Base-by-base conservation (phyloP, 2,797 vertebrate species). In the Coregonus sp. region DNA sequence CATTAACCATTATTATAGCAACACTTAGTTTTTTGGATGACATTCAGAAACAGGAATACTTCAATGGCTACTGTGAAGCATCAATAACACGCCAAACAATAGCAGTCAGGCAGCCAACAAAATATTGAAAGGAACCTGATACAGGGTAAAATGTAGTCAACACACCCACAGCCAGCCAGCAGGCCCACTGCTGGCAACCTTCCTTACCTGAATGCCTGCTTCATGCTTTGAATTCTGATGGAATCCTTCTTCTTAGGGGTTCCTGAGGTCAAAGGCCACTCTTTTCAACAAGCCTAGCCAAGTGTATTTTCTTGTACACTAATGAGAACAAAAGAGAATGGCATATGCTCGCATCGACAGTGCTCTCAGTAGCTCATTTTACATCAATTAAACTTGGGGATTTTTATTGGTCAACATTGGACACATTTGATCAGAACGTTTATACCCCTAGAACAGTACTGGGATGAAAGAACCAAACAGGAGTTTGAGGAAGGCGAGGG, bases 341-440 rank as follows among this genome's bases (percentile, higher is more conserved):
- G 51, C 40, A 47, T 12, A 76, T 59, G 71, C 5, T 4, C 72
- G 59, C 29, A 29, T 59, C 52, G 52, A 78, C 69, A 56, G 20
- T 15, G 0, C 15, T 56, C 73, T 51, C 73, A 75, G 61, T 76
- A 25, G 70, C 75, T 69, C 37, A 1, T 50, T 52, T 29, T 33
- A 20, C 40, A 66, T 51, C 15, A 67, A 35, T 35, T 35, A 11
- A 78, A 69, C 33, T 12, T 4, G 85, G 47, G 37, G 87, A 86
- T 78, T 85, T 91, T 90, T 89, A 89, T 85, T 81, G 70, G 86
- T 85, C 75, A 86, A 89, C 78, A 79, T 85, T 76, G 73, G 80
- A 88, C 81, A 86, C 52, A 72, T 56, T 31, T 52, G 0, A 70
- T 81, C 79, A 69, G 74, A 82, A 59, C 0, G 66, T 81, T 78